These are phyloP conservation scores for Aphelocoma coerulescens DNA, from an alignment of 2,113 vertebrate species.

Conservation along the genomic window DNA sequence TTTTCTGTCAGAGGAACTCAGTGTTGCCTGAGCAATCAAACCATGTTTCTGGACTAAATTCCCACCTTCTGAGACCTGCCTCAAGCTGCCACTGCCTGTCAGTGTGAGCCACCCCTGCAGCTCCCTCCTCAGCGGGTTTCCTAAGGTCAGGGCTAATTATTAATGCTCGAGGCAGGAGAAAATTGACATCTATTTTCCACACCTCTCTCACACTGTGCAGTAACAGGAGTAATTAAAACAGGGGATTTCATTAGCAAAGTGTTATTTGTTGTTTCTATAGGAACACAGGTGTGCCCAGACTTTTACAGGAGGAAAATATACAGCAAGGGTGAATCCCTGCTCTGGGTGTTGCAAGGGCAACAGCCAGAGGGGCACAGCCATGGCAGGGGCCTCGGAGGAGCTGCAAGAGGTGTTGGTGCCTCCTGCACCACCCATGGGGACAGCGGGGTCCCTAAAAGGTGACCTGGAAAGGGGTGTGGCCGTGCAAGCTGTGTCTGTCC, in stretches of 20 bases:
- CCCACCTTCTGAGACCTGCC: background rate
- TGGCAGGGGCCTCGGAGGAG: fast-evolving
- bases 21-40: background rate
- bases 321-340: background rate
- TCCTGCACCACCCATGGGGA: fast-evolving
- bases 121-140: background rate
- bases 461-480: background rate
- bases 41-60: background rate
- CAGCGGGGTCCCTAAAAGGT: background rate
- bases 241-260: background rate
- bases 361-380: background rate
- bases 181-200: background rate
- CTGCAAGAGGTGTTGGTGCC: background rate
- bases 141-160: background rate
- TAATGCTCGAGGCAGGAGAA: background rate
- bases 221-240: background rate
- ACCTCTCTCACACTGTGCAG: background rate
- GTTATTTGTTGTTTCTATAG: background rate
- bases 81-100: background rate
- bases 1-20: background rate
- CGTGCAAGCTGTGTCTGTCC: background rate
- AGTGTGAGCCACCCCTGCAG: background rate
- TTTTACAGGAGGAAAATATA: background rate
- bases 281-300: background rate
- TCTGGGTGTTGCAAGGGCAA: fast-evolving